phyloP scores from a whole-genome alignment of 2,888 invertebrate genomes.

The Dryococelus australis region DNA sequence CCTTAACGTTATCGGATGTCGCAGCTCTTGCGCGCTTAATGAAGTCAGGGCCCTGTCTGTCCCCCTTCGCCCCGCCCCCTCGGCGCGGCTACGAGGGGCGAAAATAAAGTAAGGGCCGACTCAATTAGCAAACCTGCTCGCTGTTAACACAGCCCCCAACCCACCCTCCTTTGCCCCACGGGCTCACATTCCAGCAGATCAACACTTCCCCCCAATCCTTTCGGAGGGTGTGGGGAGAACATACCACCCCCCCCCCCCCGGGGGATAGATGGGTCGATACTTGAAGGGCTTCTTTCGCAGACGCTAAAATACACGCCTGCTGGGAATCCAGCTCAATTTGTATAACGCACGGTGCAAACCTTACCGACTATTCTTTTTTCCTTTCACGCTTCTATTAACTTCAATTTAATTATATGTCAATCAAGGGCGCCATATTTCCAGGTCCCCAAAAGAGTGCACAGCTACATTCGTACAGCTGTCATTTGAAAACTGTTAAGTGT shows the following conservation, averaged over 20 bases:
- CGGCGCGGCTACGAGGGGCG: no score
- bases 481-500: no score
- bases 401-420: no score
- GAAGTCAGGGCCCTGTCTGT: neutral
- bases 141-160: neutral
- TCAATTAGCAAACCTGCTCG: constrained; percentile 3
- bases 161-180: neutral
- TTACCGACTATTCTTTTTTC: no score
- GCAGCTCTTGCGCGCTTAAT: neutral
- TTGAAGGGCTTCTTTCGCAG: neutral
- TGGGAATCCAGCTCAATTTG: no score
- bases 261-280: neutral
- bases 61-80: no score
- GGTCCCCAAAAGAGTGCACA: no score
- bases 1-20: constrained; percentile 16
- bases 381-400: no score
- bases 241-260: neutral
- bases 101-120: constrained; percentile 1
- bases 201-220: neutral
- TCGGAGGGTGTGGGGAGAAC: neutral
- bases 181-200: neutral
- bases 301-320: neutral
- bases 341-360: no score
- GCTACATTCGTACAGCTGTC: no score
- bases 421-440: no score